phyloP scores from a whole-genome alignment of 2,888 invertebrate genomes.

The Phrixothrix hirtus region DNA sequence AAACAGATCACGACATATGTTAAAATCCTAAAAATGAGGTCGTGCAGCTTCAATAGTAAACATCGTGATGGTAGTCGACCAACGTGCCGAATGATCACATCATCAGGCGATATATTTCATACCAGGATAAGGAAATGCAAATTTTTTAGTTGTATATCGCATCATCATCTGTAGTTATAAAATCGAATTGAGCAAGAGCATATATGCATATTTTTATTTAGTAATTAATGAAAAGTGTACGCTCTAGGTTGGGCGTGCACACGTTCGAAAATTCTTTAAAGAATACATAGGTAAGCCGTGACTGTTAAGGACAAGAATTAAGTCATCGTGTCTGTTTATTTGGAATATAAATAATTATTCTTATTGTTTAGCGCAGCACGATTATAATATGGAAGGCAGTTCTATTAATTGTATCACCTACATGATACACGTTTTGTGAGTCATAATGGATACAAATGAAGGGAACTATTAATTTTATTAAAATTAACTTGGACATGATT shows the following conservation, averaged over 20 bases:
- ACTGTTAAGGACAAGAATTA: conserved; percentile 17
- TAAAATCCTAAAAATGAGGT: conserved; percentile 45
- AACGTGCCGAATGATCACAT: conserved; percentile 46
- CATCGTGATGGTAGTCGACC: conserved; percentile 47
- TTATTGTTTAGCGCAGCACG: conserved; percentile 9
- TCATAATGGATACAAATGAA: conserved; percentile 15
- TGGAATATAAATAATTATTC: conserved; percentile 15
- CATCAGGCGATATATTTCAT: conserved; percentile 48
- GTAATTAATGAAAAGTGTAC: not conserved
- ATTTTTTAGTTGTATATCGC: conserved; percentile 21
- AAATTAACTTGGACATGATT: conserved; percentile 14
- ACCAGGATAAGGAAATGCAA: conserved; percentile 33
- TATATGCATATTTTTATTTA: no score
- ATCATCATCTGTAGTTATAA: conserved; percentile 4
- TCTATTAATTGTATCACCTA: conserved; percentile 24
- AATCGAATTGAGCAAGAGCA: no score
- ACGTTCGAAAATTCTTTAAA: not conserved
- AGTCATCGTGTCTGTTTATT: conserved; percentile 12
- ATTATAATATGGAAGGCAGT: conserved; percentile 4
- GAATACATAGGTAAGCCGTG: not conserved
- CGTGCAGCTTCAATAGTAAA: conserved; percentile 44
- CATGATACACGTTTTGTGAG: conserved; percentile 20
- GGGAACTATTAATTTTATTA: conserved; percentile 9
- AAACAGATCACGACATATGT: conserved; percentile 51
- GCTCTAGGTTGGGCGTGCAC: not conserved